Conservation (phyloP, 2,797 vertebrate species). For the Ctenosaura bakeri region DNA sequence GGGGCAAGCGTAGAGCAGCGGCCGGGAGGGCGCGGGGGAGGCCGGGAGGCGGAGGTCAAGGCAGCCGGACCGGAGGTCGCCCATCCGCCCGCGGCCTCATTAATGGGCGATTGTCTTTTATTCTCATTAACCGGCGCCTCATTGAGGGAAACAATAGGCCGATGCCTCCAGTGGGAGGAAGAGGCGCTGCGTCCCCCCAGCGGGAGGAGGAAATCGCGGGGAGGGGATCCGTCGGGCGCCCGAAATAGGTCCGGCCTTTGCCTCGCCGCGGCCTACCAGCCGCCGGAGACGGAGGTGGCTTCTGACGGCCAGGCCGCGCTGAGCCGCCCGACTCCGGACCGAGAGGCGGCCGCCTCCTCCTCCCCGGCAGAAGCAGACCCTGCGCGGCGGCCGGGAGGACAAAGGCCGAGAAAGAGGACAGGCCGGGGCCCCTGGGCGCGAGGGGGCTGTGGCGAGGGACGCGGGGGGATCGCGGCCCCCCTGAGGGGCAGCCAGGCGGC, state of each 20-base stretch:
- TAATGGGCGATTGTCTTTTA: slow-evolving; percentile 60
- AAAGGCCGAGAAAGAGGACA: too few relatives aligned
- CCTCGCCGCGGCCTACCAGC: too few relatives aligned
- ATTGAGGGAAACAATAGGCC: slow-evolving; percentile 62
- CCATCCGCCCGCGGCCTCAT: slow-evolving; percentile 74
- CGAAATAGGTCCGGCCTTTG: background rate
- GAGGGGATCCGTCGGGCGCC: background rate
- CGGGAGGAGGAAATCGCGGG: background rate
- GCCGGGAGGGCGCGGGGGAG: slow-evolving; percentile 54
- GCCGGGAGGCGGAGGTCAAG: slow-evolving; percentile 82
- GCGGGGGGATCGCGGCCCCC: too few relatives aligned
- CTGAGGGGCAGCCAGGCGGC: too few relatives aligned
- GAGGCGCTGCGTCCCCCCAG: background rate
- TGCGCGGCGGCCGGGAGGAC: too few relatives aligned
- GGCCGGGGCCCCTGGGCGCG: too few relatives aligned
- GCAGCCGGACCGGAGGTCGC: slow-evolving; percentile 81
- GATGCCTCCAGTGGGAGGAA: slow-evolving; percentile 22
- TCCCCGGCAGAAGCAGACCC: too few relatives aligned
- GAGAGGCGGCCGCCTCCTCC: too few relatives aligned
- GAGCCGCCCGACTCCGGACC: too few relatives aligned
- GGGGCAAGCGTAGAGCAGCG: slow-evolving; percentile 86
- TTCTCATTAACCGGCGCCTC: slow-evolving; percentile 66
- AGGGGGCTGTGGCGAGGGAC: too few relatives aligned
- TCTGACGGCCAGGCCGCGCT: too few relatives aligned
- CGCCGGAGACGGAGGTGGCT: too few relatives aligned